Evolutionary conservation across 2,888 invertebrate genomes (phyloP).

Genomic region (Lottia scabra): DNA sequence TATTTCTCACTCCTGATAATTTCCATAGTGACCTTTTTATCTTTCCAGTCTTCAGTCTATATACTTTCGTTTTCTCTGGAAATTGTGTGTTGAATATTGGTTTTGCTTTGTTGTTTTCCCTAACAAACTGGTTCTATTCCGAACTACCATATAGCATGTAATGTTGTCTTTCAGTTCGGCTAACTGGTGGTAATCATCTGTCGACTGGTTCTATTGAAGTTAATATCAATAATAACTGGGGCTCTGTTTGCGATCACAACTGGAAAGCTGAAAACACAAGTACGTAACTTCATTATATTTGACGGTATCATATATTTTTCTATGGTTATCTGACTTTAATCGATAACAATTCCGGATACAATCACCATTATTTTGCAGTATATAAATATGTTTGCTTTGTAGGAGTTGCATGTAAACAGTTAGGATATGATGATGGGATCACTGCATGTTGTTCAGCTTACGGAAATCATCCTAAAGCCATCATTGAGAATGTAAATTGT

Average conservation of each 20-base stretch:
- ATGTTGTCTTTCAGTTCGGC: constrained; percentile 37
- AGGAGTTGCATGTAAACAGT: constrained; percentile 49
- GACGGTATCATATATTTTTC: neutral
- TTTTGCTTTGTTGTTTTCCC: neutral
- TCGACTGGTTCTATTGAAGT: constrained; percentile 48
- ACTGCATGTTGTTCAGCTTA: constrained; percentile 49
- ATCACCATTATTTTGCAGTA: no score
- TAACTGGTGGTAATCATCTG: constrained; percentile 41
- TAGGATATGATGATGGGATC: constrained; percentile 49
- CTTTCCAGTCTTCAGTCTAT: neutral
- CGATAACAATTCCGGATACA: no score
- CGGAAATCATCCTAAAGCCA: constrained; percentile 43
- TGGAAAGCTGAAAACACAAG: constrained; percentile 77
- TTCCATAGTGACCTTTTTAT: no score
- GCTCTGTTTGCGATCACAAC: constrained; percentile 80
- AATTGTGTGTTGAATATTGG: neutral
- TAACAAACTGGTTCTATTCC: no score
- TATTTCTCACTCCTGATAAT: no score
- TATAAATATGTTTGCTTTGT: no score
- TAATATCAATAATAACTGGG: constrained; percentile 74
- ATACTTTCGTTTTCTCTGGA: no score
- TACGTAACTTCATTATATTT: constrained; percentile 24
- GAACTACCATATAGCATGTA: no score
- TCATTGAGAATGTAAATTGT: constrained; percentile 44
- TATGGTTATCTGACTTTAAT: neutral